Conservation (phyloP, 2,888 invertebrate genomes). For the Alloplasta piceator region DNA sequence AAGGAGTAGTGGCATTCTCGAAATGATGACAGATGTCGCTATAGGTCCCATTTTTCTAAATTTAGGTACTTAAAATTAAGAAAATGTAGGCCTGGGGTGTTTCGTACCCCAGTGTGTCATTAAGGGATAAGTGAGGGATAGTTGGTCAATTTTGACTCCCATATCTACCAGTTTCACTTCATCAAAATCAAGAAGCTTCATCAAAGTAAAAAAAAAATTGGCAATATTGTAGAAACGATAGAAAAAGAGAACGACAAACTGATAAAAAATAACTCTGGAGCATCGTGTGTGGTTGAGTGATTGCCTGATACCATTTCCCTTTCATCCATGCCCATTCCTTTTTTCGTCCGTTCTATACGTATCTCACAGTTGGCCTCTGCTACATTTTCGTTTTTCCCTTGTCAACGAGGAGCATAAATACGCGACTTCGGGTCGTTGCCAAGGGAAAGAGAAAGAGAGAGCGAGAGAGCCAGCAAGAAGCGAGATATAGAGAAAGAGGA, state of each 20-base stretch:
- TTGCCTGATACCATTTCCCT: slow-evolving; percentile 1
- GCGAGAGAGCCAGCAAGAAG: not conserved
- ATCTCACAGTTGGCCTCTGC: not conserved
- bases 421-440: slow-evolving; percentile 40
- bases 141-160: no score
- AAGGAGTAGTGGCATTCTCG: no score
- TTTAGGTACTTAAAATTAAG: no score
- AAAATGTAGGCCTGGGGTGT: no score
- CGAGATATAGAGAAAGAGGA: not conserved
- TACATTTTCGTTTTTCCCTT: slow-evolving; percentile 14
- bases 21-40: no score
- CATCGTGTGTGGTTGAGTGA: slow-evolving; percentile 29
- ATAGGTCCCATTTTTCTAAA: no score
- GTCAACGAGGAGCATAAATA: slow-evolving; percentile 44
- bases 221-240: no score
- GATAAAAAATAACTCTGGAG: slow-evolving; percentile 30
- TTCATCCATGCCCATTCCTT: slow-evolving; percentile 3
- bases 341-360: slow-evolving; percentile 2
- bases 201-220: not conserved
- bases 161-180: slow-evolving; percentile 5
- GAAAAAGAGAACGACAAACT: not conserved
- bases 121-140: no score
- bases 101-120: no score
- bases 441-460: slow-evolving; percentile 1
- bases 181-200: slow-evolving; percentile 24